Base-by-base conservation (phyloP, 2,888 invertebrate genomes). In the Nemoura dubitans region DNA sequence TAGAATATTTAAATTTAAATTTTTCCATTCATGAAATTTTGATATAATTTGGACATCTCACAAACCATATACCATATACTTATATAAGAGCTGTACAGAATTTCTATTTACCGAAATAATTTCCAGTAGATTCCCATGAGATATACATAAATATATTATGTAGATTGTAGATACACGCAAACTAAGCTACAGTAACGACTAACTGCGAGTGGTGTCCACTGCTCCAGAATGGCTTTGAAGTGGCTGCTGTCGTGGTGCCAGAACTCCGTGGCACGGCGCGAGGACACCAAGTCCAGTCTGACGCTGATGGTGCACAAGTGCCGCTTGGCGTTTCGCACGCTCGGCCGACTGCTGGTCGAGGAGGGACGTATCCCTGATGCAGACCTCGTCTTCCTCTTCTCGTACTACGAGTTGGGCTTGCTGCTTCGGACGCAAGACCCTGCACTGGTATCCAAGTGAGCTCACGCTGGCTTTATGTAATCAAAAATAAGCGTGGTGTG, bases 371-470 rank as follows among this genome's bases (percentile, higher is more conserved):
- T 97, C 82, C 96, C 96, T 0, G 92, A 94, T 84, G 90, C 91
- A 28, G 94, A 95, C 29, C 92, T 96, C 0, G 91, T 96, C 43
- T 96, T 94, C 91, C 95, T 94, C 91, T 92, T 97, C 89, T 94
- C 95, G 0, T 92, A 94, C 77, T 90, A 92, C 21, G 97, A 97
- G 91, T 92, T 97, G 21, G 92, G 92, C 0, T 90, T 91, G 30
- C 92, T 96, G 16, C 90, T 96, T 0, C 88, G 90, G 0, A 91
- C 88, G 1, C 89, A 89, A 14, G 89, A 89, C 87, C 89, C 89
- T 0, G 86, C 85, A 6, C 87, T 91, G 16, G 80, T 91, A 1
- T 89, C 92, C 88, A 95, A 94, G 95, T 95, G 91, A 92, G 93
- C 91, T 5, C 10, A 1, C 5, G 5, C 25, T 25, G 2, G 26